Conservation (phyloP, 2,888 invertebrate species). For the Coelopa pilipes region DNA sequence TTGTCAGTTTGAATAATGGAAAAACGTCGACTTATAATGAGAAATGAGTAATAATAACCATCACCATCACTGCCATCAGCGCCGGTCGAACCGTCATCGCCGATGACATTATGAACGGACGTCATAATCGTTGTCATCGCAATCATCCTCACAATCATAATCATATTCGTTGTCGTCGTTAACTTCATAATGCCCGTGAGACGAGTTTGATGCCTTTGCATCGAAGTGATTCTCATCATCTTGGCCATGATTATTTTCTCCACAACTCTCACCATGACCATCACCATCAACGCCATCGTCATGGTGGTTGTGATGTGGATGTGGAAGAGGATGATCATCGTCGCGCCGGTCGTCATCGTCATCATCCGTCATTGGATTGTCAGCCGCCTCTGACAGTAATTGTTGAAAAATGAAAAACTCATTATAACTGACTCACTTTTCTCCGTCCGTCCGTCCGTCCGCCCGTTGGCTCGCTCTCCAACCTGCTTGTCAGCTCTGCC, state of each 20-base stretch:
- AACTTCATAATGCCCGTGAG: too few species aligned
- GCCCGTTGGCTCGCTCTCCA: not conserved
- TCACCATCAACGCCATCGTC: not conserved
- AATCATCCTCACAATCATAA: too few species aligned
- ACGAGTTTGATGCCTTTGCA: too few species aligned
- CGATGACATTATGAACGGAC: too few species aligned
- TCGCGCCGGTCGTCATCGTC: not conserved
- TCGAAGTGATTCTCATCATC: not conserved
- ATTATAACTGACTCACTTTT: conserved; percentile 27
- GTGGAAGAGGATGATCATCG: not conserved
- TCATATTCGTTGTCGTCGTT: too few species aligned
- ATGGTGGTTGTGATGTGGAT: not conserved
- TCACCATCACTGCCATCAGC: not conserved
- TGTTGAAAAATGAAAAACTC: conserved; percentile 32
- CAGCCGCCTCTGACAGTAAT: conserved; percentile 31
- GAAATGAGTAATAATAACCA: conserved; percentile 20
- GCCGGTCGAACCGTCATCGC: too few species aligned
- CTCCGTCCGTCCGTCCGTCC: not conserved
- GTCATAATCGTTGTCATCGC: too few species aligned
- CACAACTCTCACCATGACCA: not conserved
- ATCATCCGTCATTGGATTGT: conserved; percentile 26
- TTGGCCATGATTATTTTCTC: not conserved
- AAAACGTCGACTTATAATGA: conserved; percentile 25
- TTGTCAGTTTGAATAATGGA: conserved; percentile 32
- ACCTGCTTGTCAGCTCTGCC: too few species aligned